Base-by-base conservation (phyloP, 1,140 invertebrate genomes). In the Drosophila pallidifrons region DNA sequence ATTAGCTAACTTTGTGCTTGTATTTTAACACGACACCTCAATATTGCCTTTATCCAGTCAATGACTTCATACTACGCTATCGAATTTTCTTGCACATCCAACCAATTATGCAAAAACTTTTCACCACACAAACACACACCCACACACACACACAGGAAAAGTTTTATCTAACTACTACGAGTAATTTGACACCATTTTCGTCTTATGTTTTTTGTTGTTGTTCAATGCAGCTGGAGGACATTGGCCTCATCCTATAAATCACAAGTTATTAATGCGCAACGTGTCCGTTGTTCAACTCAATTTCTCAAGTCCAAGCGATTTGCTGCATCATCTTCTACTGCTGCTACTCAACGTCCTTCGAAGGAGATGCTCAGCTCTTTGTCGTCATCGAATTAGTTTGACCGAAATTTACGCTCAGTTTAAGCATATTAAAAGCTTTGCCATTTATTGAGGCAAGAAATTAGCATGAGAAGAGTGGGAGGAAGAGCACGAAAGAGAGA, bases 261-360 rank as follows among this genome's bases (percentile, higher is more conserved):
- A 80, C 77, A 83, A 83, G 80, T 87, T 87, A 87, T 87, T 87
- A 87, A 83, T 80, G 77, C 70, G 61, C 69, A 80, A 80, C 83
- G 73, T 88, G 80, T 75, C 75, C 60, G 47, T 58, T 43, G 49
- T 79, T 73, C 41, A 61, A 70, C 76, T 79, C 71, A 60, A 82
- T 86, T 87, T 76, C 64, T 46, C 76, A 58, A 43, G 30, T 15
- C 8, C 8, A 38, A 20, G 25, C 38, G 11, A 38, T 38, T 46
- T 46, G 58, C 79, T 82, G 76, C 76, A 77, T 54, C 68, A 60
- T 66, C 54, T 47, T 74, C 45, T 49, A 41, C 11, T 25, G 20
- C 20, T 25, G 20, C 20, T 25, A 25, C 20, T 25, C 20, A 25
- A 25, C 20, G 20, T 25, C 20, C 20, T 25, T 25, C 20, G 20